phyloP scores from a whole-genome alignment of 2,888 invertebrate species.

The Conops quadrifasciatus region DNA sequence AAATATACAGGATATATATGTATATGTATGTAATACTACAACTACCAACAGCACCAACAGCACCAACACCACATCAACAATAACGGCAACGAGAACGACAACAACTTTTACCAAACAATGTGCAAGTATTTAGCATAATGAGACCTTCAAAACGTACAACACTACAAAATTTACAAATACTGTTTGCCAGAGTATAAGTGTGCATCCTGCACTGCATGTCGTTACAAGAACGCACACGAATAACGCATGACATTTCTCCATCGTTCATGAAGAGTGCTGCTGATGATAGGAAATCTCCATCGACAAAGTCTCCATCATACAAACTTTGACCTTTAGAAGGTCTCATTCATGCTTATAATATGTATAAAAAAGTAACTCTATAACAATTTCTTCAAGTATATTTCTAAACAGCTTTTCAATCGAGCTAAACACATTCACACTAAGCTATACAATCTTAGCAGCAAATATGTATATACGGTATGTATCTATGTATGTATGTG shows the following conservation, averaged over 20 bases:
- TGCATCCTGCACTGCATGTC: not conserved
- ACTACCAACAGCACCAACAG: conserved; percentile 42
- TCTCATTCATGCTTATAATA: too few species aligned
- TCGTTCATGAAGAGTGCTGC: too few species aligned
- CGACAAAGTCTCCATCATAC: too few species aligned
- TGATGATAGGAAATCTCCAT: too few species aligned
- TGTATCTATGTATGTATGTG: not conserved
- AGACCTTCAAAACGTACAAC: conserved; percentile 54
- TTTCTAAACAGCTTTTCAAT: too few species aligned
- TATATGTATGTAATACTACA: conserved; percentile 25
- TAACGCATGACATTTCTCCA: not conserved
- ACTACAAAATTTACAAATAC: not conserved
- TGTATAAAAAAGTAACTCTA: too few species aligned
- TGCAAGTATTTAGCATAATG: conserved; percentile 61
- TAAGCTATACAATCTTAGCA: not conserved
- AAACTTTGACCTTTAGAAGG: too few species aligned
- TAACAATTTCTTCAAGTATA: too few species aligned
- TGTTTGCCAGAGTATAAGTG: not conserved
- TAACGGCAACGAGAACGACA: conserved; percentile 44
- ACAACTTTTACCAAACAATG: conserved; percentile 58
- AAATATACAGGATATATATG: conserved; percentile 2
- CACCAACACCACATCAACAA: conserved; percentile 36
- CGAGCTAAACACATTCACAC: not conserved
- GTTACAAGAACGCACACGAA: not conserved
- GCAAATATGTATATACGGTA: not conserved